Evolutionary conservation across 2,888 invertebrate genomes (phyloP).

Genomic region (Acleris laterana): DNA sequence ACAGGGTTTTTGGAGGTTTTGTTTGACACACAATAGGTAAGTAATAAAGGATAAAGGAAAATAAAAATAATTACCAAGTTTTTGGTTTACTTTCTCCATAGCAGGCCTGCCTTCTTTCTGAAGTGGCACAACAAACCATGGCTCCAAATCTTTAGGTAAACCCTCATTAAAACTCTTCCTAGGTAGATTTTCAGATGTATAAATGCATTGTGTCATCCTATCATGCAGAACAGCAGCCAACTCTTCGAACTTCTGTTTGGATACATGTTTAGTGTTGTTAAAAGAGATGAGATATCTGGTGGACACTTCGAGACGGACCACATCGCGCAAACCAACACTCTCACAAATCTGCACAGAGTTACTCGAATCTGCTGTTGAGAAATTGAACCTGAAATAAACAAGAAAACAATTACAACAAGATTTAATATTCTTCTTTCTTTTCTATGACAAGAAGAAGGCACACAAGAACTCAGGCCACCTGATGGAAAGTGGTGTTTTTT

Average conservation of each 20-base stretch:
- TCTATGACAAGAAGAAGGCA: too few relatives aligned
- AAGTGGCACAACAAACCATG: conserved; percentile 94
- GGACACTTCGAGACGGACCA: conserved; percentile 92
- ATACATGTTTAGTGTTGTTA: conserved; percentile 59
- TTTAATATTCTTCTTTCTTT: not conserved
- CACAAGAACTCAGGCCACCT: too few relatives aligned
- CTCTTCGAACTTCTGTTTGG: conserved; percentile 65
- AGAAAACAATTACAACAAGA: not conserved
- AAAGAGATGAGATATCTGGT: conserved; percentile 89
- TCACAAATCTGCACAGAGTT: conserved; percentile 98
- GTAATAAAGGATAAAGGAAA: not conserved
- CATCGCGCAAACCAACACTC: conserved; percentile 90
- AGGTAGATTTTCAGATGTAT: conserved; percentile 87
- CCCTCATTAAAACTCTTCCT: conserved; percentile 87
- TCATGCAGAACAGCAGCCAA: conserved; percentile 90
- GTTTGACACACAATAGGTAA: too few relatives aligned
- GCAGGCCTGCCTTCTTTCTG: conserved; percentile 90
- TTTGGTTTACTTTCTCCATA: conserved; percentile 90
- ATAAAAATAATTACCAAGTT: conserved; percentile 83
- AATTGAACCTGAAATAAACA: conserved; percentile 89
- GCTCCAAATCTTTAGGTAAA: conserved; percentile 85
- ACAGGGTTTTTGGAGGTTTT: too few relatives aligned
- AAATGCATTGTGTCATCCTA: conserved; percentile 96
- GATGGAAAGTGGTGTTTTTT: too few relatives aligned
- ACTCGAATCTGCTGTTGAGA: conserved; percentile 97